Percentiles rank a stretch among this genome's conserved stretches.
Evolutionary conservation across 2,797 vertebrate genomes (phyloP).

Genomic region (Garrulus glandarius): DNA sequence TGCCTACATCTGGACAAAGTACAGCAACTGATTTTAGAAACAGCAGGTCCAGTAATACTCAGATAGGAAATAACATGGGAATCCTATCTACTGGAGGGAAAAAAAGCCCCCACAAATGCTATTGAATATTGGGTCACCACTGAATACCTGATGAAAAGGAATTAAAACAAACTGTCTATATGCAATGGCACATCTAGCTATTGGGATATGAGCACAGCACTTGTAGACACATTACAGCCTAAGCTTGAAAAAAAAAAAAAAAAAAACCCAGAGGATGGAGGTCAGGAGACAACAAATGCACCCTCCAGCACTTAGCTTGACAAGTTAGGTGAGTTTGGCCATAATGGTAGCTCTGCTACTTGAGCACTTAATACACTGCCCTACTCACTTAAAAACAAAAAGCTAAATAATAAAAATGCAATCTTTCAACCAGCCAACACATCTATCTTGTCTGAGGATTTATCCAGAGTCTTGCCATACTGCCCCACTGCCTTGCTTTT

Average conservation of each 20-base stretch:
- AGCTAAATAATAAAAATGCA: not conserved
- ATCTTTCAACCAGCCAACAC: not conserved
- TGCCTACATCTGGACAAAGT: not conserved
- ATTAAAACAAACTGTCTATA: not conserved
- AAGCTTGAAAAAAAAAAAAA: not conserved
- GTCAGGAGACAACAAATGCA: not conserved
- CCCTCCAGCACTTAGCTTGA: not conserved
- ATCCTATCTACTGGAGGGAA: not conserved
- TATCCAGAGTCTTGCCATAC: not conserved
- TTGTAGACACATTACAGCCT: not conserved
- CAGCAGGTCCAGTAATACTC: not conserved
- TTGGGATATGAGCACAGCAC: not conserved
- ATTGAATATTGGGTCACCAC: not conserved
- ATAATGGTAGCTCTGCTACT: not conserved
- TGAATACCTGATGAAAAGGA: not conserved
- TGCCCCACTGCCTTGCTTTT: not conserved
- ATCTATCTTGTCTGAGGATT: not conserved
- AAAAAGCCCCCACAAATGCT: accelerated
- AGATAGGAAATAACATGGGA: not conserved
- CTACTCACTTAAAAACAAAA: not conserved
- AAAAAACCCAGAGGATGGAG: not conserved
- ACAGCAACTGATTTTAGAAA: not conserved
- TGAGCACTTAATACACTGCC: not conserved
- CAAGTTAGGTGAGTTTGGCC: not conserved
- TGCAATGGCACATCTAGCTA: not conserved